A percentile compares a stretch with the other conserved stretches of the same genome.
Conservation (phyloP, 2,797 vertebrate genomes). For the Eulemur mongoz region DNA sequence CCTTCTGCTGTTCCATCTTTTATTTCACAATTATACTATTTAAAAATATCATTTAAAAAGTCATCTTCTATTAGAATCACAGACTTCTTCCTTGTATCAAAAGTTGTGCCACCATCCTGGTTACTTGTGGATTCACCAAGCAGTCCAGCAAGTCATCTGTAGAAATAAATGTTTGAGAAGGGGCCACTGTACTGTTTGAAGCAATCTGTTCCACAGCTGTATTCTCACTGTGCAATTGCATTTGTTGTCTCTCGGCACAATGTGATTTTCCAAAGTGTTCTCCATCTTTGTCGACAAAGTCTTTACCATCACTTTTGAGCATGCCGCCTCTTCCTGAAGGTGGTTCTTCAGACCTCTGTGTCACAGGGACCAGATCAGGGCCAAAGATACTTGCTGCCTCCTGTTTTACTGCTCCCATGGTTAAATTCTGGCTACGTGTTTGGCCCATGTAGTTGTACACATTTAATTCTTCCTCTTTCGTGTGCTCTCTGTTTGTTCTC, state of each 20-base stretch:
- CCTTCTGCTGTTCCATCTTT: neutral
- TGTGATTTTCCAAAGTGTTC: conserved; percentile 57
- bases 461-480: conserved; percentile 82
- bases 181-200: neutral
- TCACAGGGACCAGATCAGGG: conserved; percentile 89
- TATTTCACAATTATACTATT: conserved; percentile 28
- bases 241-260: conserved; percentile 19
- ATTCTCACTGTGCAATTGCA: neutral
- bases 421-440: neutral
- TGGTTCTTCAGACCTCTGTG: conserved; percentile 60
- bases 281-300: conserved; percentile 54
- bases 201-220: conserved; percentile 30
- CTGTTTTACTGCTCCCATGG: neutral
- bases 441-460: conserved; percentile 51
- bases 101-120: conserved; percentile 88
- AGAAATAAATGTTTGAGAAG: conserved; percentile 81
- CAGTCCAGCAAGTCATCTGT: conserved; percentile 95
- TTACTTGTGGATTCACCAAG: conserved; percentile 92
- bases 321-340: neutral
- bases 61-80: conserved; percentile 42
- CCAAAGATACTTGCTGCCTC: conserved; percentile 85
- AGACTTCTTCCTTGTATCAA: conserved; percentile 86
- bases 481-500: neutral
- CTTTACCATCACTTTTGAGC: neutral
- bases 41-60: conserved; percentile 45